Evolutionary conservation across 2,113 vertebrate species (phyloP).

Genomic region (Mesoclemmys tuberculata): DNA sequence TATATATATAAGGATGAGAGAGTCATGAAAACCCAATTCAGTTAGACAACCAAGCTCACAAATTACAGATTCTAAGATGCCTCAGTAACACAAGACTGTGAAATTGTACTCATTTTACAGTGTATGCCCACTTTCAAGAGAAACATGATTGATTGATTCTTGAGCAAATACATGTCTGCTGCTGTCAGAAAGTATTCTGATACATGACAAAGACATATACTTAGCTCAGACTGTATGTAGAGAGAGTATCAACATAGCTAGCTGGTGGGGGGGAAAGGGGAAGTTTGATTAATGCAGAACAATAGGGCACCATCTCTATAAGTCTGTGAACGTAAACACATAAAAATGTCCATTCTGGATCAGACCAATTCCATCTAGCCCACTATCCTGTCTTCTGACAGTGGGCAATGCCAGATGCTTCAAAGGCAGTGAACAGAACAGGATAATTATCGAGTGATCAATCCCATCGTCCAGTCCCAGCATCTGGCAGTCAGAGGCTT

Average conservation of each 20-base stretch:
- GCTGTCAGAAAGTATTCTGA: not conserved
- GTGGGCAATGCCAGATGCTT: not conserved
- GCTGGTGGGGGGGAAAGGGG: not conserved
- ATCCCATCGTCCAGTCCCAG: too few relatives aligned
- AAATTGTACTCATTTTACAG: not conserved
- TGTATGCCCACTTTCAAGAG: not conserved
- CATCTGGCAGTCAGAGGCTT: too few relatives aligned
- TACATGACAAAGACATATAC: accelerated
- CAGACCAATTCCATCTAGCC: not conserved
- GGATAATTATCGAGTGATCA: not conserved
- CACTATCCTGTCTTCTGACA: not conserved
- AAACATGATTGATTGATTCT: not conserved
- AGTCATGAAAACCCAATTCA: not conserved
- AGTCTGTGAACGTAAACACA: not conserved
- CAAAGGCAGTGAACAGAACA: not conserved
- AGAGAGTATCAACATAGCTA: not conserved
- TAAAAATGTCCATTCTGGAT: not conserved
- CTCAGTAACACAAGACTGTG: not conserved
- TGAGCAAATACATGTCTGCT: not conserved
- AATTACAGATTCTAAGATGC: accelerated
- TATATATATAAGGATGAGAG: conserved; percentile 2
- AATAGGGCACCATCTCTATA: not conserved
- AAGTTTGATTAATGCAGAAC: not conserved
- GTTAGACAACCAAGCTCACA: not conserved
- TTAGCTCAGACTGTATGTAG: not conserved